A percentile compares a stretch with the other conserved stretches of the same genome.
phyloP scores from a whole-genome alignment of 2,113 vertebrate genomes.

The Hypomesus transpacificus region DNA sequence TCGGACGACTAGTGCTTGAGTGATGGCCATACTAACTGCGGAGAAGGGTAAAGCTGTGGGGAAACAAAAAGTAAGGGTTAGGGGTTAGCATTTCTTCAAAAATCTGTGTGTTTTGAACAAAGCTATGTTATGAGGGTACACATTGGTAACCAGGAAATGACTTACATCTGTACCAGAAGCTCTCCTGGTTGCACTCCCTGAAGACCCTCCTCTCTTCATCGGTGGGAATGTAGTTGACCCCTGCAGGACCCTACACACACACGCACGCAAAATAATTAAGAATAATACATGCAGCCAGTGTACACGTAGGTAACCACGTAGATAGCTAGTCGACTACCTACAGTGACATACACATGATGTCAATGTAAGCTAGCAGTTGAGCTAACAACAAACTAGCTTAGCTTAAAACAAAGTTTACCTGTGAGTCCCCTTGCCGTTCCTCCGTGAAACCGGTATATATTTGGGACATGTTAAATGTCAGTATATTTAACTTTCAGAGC shows the following conservation, averaged over 20 bases:
- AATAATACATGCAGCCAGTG: no score
- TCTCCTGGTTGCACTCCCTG: conserved; percentile 83
- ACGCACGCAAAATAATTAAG: not conserved
- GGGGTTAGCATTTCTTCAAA: no score
- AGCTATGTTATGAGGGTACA: not conserved
- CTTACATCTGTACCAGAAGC: conserved; percentile 89
- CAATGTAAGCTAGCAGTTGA: not conserved
- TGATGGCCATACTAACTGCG: conserved; percentile 76
- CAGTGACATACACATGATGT: not conserved
- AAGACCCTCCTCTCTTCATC: conserved; percentile 84
- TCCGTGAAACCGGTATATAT: conserved; percentile 30
- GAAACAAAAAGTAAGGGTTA: conserved; percentile 14
- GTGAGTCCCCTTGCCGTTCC: conserved; percentile 26
- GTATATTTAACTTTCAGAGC: conserved; percentile 16
- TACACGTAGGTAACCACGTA: no score
- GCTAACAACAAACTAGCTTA: conserved; percentile 16
- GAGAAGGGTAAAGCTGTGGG: conserved; percentile 83
- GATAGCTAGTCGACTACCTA: not conserved
- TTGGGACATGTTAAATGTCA: conserved; percentile 48
- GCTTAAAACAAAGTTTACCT: conserved; percentile 37
- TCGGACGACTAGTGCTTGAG: conserved; percentile 80
- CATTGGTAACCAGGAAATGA: conserved; percentile 13
- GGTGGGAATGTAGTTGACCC: conserved; percentile 75
- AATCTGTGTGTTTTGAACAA: no score
- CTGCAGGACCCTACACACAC: conserved; percentile 59